A percentile compares a stretch with the other conserved stretches of the same genome.
Conservation (phyloP, 2,888 invertebrate genomes). For the Escarpia spicata region DNA sequence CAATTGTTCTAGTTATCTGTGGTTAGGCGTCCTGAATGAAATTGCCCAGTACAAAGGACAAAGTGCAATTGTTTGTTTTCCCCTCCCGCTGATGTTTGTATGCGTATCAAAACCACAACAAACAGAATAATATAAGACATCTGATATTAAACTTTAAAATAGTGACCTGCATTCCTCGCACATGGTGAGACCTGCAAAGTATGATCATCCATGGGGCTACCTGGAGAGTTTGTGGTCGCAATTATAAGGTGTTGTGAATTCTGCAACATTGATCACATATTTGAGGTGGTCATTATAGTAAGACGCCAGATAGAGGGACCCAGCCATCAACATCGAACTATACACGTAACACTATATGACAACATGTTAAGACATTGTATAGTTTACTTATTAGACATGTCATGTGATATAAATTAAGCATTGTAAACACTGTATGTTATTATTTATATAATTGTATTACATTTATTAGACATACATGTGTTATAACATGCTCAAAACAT, state of each 20-base stretch:
- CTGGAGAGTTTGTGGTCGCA: background rate
- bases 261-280: background rate
- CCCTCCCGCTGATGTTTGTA: background rate
- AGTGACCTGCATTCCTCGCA: background rate
- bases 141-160: background rate
- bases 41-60: background rate
- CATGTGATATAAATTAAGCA: too few relatives aligned
- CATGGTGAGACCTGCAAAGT: background rate
- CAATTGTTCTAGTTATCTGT: background rate
- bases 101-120: background rate
- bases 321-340: background rate
- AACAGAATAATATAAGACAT: background rate
- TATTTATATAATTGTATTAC: too few relatives aligned
- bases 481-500: too few relatives aligned
- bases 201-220: background rate
- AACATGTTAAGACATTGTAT: background rate
- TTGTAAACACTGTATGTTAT: too few relatives aligned
- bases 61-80: background rate
- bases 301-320: background rate
- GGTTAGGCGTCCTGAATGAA: background rate
- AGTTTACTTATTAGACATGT: too few relatives aligned
- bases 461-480: too few relatives aligned
- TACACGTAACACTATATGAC: background rate
- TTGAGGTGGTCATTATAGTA: background rate
- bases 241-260: background rate